Conservation (phyloP, 2,888 invertebrate genomes). For the Apantesis nais region DNA sequence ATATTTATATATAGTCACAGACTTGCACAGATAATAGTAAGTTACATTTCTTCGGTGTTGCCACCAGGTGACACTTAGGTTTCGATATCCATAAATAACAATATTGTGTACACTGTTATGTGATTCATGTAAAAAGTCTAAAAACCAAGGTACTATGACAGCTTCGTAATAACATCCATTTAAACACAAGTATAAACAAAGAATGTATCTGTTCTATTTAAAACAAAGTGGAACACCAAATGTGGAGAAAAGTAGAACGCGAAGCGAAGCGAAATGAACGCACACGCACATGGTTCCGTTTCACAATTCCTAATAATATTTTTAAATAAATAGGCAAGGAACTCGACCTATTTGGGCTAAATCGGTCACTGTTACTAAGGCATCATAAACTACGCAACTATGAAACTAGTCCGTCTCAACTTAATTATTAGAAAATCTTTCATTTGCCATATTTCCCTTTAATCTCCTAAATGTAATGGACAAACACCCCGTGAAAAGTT, state of each 20-base stretch:
- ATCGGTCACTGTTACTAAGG: slow-evolving; percentile 35
- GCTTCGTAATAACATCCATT: neutral
- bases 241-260: slow-evolving; percentile 52
- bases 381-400: slow-evolving; percentile 12
- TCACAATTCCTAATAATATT: slow-evolving; percentile 58
- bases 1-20: no score
- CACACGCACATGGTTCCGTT: slow-evolving; percentile 47
- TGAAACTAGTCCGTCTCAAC: neutral
- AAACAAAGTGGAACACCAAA: slow-evolving; percentile 50
- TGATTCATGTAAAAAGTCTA: neutral
- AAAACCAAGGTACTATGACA: neutral
- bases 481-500: neutral
- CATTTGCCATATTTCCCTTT: neutral
- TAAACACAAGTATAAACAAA: slow-evolving; percentile 6
- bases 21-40: no score
- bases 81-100: no score
- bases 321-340: slow-evolving; percentile 59
- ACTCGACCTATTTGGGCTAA: slow-evolving; percentile 51
- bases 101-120: no score
- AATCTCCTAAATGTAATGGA: neutral
- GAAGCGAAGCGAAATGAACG: slow-evolving; percentile 50
- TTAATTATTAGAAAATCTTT: neutral
- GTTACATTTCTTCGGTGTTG: no score
- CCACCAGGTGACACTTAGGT: no score
- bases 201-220: slow-evolving; percentile 45